Evolutionary conservation across 53 echinoderm and acorn worm genomes (phyloP).

Genomic region (Temnopleurus reevesii): DNA sequence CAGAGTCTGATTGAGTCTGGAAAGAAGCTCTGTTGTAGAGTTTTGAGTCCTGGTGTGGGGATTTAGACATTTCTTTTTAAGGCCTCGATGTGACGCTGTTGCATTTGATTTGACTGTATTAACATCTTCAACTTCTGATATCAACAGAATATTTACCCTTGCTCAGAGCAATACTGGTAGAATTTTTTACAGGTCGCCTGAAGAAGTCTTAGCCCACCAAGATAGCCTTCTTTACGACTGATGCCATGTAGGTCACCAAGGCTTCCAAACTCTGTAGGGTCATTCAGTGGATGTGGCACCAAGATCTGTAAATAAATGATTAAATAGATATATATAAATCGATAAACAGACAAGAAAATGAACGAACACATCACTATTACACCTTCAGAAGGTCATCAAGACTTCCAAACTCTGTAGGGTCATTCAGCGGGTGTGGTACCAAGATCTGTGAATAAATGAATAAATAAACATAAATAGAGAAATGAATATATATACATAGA

Average conservation of each 20-base stretch:
- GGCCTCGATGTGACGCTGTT: too few species aligned
- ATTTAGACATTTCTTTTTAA: too few species aligned
- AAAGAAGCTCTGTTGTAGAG: too few species aligned
- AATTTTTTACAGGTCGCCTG: conserved; percentile 96
- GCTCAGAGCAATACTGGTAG: conserved; percentile 94
- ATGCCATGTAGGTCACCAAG: conserved; percentile 90
- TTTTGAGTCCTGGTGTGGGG: too few species aligned
- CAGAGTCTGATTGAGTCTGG: too few species aligned
- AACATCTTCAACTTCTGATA: too few species aligned
- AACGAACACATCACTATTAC: too few species aligned
- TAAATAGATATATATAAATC: too few species aligned
- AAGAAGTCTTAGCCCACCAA: conserved; percentile 85
- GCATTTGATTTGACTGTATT: too few species aligned
- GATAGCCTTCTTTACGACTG: conserved; percentile 89
- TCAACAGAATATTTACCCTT: conserved; percentile 72
- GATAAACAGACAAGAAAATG: too few species aligned
- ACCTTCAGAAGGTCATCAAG: conserved; percentile 87
- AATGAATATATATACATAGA: too few species aligned
- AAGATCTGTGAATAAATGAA: conserved; percentile 72
- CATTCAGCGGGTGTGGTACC: conserved; percentile 88
- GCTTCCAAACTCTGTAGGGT: conserved; percentile 96
- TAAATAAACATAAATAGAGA: too few species aligned
- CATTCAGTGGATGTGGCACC: conserved; percentile 88
- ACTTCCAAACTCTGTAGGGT: conserved; percentile 96
- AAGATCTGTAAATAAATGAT: conserved; percentile 75